A percentile compares a stretch with the other conserved stretches of the same genome.
Conservation (phyloP, 2,888 invertebrate species). For the Caenorhabditis macrosperma region DNA sequence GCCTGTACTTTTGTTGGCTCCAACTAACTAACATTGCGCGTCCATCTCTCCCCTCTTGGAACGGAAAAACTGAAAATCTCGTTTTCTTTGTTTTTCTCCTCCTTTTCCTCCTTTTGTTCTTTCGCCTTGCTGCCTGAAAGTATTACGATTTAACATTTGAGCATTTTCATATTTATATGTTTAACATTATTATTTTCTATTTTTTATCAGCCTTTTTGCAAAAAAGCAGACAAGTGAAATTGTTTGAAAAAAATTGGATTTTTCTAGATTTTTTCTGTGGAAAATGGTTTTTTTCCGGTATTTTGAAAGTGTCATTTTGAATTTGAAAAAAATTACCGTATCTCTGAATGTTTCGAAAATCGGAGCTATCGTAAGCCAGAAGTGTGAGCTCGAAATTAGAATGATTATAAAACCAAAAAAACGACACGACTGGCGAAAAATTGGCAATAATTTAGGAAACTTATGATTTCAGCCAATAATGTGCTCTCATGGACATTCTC, state of each 20-base stretch:
- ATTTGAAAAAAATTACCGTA: neutral
- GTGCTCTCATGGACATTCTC: slow-evolving; percentile 62
- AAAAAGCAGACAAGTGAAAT: no score
- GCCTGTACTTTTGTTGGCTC: slow-evolving; percentile 4
- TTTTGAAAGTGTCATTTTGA: slow-evolving; percentile 1
- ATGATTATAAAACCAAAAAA: no score
- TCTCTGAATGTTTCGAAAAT: no score
- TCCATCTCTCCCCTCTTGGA: neutral
- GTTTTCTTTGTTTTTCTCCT: neutral
- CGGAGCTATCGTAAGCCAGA: no score
- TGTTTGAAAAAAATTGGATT: neutral
- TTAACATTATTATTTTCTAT: neutral
- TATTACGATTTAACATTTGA: slow-evolving; percentile 19
- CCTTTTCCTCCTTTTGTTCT: slow-evolving; percentile 1
- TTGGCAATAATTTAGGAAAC: neutral
- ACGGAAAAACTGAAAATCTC: slow-evolving; percentile 26
- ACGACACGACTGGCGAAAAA: no score
- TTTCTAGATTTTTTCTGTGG: neutral
- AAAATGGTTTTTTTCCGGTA: slow-evolving; percentile 1
- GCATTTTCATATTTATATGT: neutral
- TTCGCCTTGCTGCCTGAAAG: neutral
- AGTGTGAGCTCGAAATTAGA: no score
- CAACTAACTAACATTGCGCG: neutral
- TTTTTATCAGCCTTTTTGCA: neutral
- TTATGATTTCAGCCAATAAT: no score